phyloP scores from a whole-genome alignment of 2,113 vertebrate genomes.

The Etheostoma cragini region DNA sequence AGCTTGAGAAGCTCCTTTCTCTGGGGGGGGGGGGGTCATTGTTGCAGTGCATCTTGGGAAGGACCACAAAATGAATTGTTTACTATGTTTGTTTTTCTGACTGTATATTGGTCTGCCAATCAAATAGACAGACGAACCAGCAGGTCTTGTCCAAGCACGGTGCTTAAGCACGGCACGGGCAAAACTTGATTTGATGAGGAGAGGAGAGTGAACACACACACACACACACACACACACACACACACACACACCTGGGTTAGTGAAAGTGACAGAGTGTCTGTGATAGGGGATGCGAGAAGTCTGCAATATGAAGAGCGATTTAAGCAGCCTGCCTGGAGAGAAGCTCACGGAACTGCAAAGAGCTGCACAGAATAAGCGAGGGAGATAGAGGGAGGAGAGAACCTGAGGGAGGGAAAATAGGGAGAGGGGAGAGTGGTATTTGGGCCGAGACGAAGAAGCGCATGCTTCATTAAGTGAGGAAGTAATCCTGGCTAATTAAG shows the following conservation, averaged over 20 bases:
- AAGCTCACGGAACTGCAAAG: conserved; percentile 46
- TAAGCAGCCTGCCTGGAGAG: conserved; percentile 66
- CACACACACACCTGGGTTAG: conserved; percentile 66
- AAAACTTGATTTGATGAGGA: conserved; percentile 41
- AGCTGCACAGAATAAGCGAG: conserved; percentile 62
- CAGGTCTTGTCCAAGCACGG: conserved; percentile 1
- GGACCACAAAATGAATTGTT: conserved; percentile 4
- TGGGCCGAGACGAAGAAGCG: conserved; percentile 80
- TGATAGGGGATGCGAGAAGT: conserved; percentile 70
- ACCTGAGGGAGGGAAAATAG: conserved; percentile 73
- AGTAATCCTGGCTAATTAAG: conserved; percentile 87
- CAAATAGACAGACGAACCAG: conserved; percentile 3
- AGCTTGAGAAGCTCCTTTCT: not conserved
- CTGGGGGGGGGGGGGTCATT: no score
- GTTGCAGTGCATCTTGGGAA: not conserved
- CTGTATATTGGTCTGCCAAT: not conserved
- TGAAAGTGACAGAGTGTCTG: conserved; percentile 75
- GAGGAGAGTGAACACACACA: conserved; percentile 60
- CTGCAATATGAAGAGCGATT: conserved; percentile 66
- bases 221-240: conserved; percentile 69
- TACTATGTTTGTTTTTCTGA: not conserved
- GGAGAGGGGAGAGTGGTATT: conserved; percentile 74
- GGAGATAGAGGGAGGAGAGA: conserved; percentile 69
- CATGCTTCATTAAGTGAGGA: conserved; percentile 86
- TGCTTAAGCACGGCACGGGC: conserved; percentile 14